Evolutionary conservation across 1,140 invertebrate species (phyloP).

Genomic region (Calliphora vicina): DNA sequence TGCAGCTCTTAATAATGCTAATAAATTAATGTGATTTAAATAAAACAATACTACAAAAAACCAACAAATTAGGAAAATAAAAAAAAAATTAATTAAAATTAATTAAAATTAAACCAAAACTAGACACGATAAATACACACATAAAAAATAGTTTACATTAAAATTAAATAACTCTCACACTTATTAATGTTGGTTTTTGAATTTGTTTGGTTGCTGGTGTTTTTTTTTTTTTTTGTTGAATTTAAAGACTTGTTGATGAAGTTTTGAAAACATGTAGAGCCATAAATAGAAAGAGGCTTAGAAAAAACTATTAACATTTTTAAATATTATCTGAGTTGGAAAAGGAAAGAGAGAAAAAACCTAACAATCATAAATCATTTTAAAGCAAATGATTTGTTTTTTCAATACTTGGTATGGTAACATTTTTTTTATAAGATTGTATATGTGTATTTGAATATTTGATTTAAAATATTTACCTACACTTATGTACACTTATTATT

Average conservation of each 20-base stretch:
- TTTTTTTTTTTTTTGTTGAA: no score
- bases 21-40: not conserved
- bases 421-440: no score
- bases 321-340: not conserved
- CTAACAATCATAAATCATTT: not conserved
- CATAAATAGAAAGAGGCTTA: not conserved
- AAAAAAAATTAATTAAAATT: not conserved
- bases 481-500: no score
- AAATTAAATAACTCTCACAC: not conserved
- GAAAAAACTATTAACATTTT: not conserved
- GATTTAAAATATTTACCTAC: no score
- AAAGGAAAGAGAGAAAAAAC: not conserved
- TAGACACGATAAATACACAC: not conserved
- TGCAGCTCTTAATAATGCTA: not conserved
- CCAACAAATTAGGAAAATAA: not conserved
- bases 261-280: no score
- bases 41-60: not conserved
- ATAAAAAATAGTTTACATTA: conserved; percentile 2
- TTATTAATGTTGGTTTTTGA: not conserved
- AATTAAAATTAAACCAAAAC: not conserved
- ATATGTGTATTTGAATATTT: no score
- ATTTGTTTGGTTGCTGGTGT: not conserved
- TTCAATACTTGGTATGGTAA: not conserved
- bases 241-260: no score
- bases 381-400: not conserved